Evolutionary conservation across 1,140 invertebrate species (phyloP).

Genomic region (Bombus pascuorum): DNA sequence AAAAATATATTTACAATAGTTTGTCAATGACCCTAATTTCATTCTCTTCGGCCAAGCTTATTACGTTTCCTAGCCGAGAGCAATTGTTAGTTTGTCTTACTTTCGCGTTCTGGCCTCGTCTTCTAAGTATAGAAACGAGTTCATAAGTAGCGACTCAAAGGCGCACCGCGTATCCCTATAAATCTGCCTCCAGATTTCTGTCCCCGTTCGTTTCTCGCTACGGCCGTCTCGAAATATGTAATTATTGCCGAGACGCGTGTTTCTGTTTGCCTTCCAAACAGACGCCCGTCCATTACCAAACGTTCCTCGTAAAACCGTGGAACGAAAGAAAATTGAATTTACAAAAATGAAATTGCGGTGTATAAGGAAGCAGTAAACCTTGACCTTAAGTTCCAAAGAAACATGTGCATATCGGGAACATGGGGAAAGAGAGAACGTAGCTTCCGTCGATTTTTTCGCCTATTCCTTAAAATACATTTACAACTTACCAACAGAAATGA

Average conservation of each 20-base stretch:
- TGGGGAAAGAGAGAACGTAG: background rate
- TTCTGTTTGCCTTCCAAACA: background rate
- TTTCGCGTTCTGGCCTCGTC: constrained; percentile 8
- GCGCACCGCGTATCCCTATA: constrained; percentile 15
- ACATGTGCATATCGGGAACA: background rate
- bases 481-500: background rate
- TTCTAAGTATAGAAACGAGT: constrained; percentile 68
- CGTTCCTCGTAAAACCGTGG: constrained; percentile 37
- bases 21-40: background rate
- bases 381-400: constrained; percentile 13
- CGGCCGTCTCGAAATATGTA: constrained; percentile 5
- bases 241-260: constrained; percentile 3
- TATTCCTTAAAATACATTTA: constrained; percentile 33
- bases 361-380: constrained; percentile 11
- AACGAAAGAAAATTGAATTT: constrained; percentile 32
- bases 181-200: constrained; percentile 29
- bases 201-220: constrained; percentile 24
- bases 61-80: background rate
- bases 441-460: background rate
- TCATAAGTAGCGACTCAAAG: constrained; percentile 48
- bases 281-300: background rate
- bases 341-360: constrained; percentile 4
- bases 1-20: background rate
- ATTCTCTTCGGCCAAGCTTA: background rate
- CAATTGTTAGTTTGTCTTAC: constrained; percentile 27